Evolutionary conservation across 1,140 invertebrate species (phyloP).

Genomic region (Apis dorsata): DNA sequence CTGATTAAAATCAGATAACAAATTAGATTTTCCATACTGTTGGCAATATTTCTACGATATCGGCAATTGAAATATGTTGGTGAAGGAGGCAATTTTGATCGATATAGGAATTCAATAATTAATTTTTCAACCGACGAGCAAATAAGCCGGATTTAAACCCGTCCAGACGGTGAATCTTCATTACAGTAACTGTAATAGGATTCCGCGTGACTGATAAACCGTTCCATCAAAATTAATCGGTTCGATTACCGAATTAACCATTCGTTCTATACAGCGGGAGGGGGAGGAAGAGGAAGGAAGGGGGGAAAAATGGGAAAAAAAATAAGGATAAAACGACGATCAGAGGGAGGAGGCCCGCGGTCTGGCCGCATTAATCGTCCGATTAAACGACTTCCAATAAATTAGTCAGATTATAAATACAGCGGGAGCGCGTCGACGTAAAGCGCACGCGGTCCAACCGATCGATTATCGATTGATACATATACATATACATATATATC

Average conservation of each 20-base stretch:
- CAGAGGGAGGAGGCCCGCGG: background rate
- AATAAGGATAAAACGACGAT: background rate
- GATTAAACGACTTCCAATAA: constrained; percentile 45
- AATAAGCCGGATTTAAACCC: background rate
- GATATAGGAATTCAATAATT: too few relatives aligned
- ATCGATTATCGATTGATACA: constrained; percentile 18
- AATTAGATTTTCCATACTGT: too few relatives aligned
- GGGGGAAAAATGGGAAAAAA: background rate
- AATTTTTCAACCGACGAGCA: background rate
- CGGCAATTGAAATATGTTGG: too few relatives aligned
- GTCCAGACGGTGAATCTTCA: background rate
- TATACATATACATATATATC: background rate
- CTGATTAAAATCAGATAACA: too few relatives aligned
- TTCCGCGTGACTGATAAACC: constrained; percentile 2
- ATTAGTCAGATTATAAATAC: constrained; percentile 44
- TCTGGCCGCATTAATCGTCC: constrained; percentile 2
- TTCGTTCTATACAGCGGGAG: background rate
- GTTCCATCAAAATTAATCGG: constrained; percentile 3
- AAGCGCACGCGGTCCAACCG: background rate
- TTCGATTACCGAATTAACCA: constrained; percentile 21
- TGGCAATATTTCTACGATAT: too few relatives aligned
- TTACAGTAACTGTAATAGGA: background rate
- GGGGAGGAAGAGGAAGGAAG: background rate
- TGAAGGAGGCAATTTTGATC: too few relatives aligned
- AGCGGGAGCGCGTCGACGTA: background rate